A percentile compares a stretch with the other conserved stretches of the same genome.
Conservation (phyloP, 2,888 invertebrate species). For the Podabrus alpinus region DNA sequence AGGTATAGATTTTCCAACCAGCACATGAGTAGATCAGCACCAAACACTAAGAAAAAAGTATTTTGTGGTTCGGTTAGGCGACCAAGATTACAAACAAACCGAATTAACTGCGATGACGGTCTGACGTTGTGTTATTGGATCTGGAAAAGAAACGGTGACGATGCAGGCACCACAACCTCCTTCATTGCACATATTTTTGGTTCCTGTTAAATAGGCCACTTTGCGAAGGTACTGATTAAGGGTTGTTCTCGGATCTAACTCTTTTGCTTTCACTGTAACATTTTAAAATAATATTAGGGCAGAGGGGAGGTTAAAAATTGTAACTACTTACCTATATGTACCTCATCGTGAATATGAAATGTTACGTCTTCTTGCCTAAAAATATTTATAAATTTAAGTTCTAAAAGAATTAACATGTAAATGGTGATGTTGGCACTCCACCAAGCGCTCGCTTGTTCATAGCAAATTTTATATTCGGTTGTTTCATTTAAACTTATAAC, state of each 20-base stretch:
- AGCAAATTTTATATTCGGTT: too few relatives aligned
- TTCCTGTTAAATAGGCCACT: conserved; percentile 65
- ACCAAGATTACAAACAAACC: conserved; percentile 53
- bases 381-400: too few relatives aligned
- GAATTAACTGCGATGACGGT: conserved; percentile 66
- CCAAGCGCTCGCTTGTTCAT: too few relatives aligned
- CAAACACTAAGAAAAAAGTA: conserved; percentile 54
- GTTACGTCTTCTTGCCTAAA: neutral
- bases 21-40: conserved; percentile 59
- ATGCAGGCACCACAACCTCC: conserved; percentile 75
- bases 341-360: neutral
- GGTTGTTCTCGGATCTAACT: conserved; percentile 59
- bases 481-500: too few relatives aligned
- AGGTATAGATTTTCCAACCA: conserved; percentile 69
- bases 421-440: conserved; percentile 55
- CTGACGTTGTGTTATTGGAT: conserved; percentile 57
- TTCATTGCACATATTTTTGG: conserved; percentile 73
- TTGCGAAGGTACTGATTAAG: conserved; percentile 68
- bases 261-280: conserved; percentile 52
- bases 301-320: conserved; percentile 57
- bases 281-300: conserved; percentile 68
- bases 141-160: conserved; percentile 56
- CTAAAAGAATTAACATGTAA: conserved; percentile 52
- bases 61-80: neutral
- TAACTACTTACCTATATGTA: conserved; percentile 42